A percentile compares a stretch with the other conserved stretches of the same genome.
Evolutionary conservation across 1,140 invertebrate genomes (phyloP).

Genomic region (Callitettix versicolor): DNA sequence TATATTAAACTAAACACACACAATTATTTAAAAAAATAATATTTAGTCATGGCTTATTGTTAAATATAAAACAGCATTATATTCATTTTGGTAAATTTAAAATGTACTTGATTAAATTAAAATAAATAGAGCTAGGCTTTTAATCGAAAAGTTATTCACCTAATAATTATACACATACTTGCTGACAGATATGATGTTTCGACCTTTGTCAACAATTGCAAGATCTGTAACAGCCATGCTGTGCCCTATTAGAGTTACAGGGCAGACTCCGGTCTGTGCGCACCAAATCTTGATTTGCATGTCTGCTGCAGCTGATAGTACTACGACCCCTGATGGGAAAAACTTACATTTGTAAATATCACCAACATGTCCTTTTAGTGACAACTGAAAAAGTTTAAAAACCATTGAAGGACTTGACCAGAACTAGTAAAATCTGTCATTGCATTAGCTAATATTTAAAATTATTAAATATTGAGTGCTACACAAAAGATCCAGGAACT

Average conservation of each 20-base stretch:
- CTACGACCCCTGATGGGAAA: conserved; percentile 60
- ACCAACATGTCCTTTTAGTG: conserved; percentile 52
- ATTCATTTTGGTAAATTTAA: too few species aligned
- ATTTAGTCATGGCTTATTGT: too few species aligned
- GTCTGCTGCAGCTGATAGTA: conserved; percentile 57
- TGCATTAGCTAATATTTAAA: conserved; percentile 1
- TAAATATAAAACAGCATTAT: too few species aligned
- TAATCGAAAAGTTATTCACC: conserved; percentile 6
- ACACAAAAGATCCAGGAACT: conserved; percentile 12
- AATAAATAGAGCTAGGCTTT: too few species aligned
- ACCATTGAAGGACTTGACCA: neutral
- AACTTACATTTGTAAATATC: conserved; percentile 58
- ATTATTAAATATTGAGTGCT: neutral
- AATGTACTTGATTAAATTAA: too few species aligned
- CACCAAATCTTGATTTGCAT: conserved; percentile 59
- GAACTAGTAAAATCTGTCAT: neutral
- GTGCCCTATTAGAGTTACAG: conserved; percentile 55
- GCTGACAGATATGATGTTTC: conserved; percentile 59
- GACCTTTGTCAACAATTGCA: conserved; percentile 55
- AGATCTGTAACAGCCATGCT: conserved; percentile 51
- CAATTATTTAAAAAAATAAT: too few species aligned
- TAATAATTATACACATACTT: conserved; percentile 33
- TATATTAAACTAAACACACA: too few species aligned
- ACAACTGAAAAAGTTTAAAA: conserved; percentile 35
- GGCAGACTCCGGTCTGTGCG: conserved; percentile 52